Evolutionary conservation across 2,797 vertebrate genomes (phyloP).

Genomic region (Chelmon rostratus): DNA sequence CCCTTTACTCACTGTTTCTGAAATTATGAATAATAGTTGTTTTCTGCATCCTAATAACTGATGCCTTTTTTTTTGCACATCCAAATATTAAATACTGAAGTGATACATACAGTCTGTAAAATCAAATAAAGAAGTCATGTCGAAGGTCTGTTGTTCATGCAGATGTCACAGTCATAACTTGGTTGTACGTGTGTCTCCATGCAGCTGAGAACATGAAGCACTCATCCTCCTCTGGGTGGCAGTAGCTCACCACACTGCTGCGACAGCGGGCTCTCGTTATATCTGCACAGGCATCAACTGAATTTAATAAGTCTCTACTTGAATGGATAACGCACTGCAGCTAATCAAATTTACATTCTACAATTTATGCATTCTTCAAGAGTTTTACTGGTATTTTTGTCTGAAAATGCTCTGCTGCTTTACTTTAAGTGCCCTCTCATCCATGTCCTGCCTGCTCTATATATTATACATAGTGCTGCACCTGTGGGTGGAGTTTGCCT

Average conservation of each 20-base stretch:
- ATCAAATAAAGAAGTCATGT: background rate
- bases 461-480: background rate
- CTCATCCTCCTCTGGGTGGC: conserved; percentile 61
- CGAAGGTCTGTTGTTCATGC: background rate
- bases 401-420: background rate
- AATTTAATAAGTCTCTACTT: background rate
- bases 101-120: background rate
- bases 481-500: conserved; percentile 14
- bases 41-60: background rate
- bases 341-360: background rate
- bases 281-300: background rate
- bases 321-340: background rate
- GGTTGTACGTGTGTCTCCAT: background rate
- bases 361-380: background rate
- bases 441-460: background rate
- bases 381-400: background rate
- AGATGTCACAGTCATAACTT: background rate
- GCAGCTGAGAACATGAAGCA: background rate
- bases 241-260: conserved; percentile 53
- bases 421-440: conserved; percentile 8
- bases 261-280: background rate
- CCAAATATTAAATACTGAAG: background rate
- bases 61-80: background rate
- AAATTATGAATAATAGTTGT: background rate
- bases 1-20: background rate